Base-by-base conservation (phyloP, 1,140 invertebrate species). In the Steinernema feltiae region DNA sequence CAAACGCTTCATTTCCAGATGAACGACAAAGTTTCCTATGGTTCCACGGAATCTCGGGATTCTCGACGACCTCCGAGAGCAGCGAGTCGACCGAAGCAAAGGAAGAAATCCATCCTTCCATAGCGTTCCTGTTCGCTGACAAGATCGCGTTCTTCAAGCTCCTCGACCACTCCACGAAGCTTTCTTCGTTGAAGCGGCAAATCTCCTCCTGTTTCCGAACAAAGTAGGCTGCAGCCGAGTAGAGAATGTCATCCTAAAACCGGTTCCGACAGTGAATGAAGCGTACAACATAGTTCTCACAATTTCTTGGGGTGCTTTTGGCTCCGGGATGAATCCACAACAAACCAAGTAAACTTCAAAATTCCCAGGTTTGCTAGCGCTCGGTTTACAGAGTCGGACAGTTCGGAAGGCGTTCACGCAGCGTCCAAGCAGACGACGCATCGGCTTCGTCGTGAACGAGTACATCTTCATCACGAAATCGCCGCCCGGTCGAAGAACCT, bases 401-500 rank as follows among this genome's bases (percentile, higher is more conserved):
- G 30, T 31, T 3, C 32, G 31, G 32, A 71, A 71, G 32, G 3
- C 3, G 2, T 24, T 31, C 30, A 31, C 12, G 30, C 30, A 32
- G 3, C 3, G 31, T 7, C 3, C 30, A 3, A 71, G 7, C 32
- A 71, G 32, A 12, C 12, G 2, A 24, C 30, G 30, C 32, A 35
- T 71, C 12, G 7, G 2, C 24, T 32, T 29, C 18, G 12, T 35
- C 76, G 74, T 31, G 31, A 83, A 75, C 1, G 81, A 74, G 69
- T 72, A 83, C n/a, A 78, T 74, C 73, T 83, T 83, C 27, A 83
- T 32, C 1, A 83, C 18, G n/a, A 81, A 74, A 48, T 70, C 46
- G 17, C 83, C 83, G 21, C 74, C 74, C n/a, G 1, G 24, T 1
- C 41, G 27, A 21, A 83, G 53, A 1, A 35, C 48, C n/a, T 73